Base-by-base conservation (phyloP, 2,797 vertebrate genomes). In the Acanthurus tractus region DNA sequence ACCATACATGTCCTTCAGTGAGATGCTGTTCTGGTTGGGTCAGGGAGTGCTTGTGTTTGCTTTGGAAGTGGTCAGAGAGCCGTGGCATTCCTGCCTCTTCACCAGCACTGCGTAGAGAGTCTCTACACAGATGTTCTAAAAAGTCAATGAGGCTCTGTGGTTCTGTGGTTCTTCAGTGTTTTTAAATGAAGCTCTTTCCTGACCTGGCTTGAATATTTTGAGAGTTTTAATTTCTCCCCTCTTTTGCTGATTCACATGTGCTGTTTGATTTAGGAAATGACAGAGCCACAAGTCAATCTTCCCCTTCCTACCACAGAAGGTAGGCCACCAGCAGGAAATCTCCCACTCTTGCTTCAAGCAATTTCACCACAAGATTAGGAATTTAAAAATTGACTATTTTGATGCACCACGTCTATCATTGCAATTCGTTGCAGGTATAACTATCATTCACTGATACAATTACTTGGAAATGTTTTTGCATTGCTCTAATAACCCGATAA, bases 161-260 rank as follows among this genome's bases (percentile, higher is more conserved):
- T 88, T 88, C 76, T 87, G 87, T 54, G 86, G 86, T 74, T 76
- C 59, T 78, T 81, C 65, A 29, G 62, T 80, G 78, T 86, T 91
- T 90, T 88, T 70, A 83, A 86, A 86, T 76, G 56, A 81, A 82
- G 68, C 74, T 62, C 77, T 81, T 81, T 84, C 78, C 76, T 85
- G 81, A 93, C 86, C 82, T 77, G 78, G 86, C 72, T 64, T 71
- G 77, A 92, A 89, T 90, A 90, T 89, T 90, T 88, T 67, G 67
- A 89, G 81, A 84, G 80, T 81, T 88, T 83, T 79, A 85, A 90
- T 88, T 86, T 77, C 61, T 83, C 75, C 79, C 69, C 63, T 88
- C 69, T 88, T 92, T 89, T 86, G 88, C 90, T 86, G 90, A 94
- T 89, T 92, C 86, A 92, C 91, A 72, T 76, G 78, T 79, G 69